Conservation (phyloP, 2,113 vertebrate genomes). For the Geothlypis trichas region DNA sequence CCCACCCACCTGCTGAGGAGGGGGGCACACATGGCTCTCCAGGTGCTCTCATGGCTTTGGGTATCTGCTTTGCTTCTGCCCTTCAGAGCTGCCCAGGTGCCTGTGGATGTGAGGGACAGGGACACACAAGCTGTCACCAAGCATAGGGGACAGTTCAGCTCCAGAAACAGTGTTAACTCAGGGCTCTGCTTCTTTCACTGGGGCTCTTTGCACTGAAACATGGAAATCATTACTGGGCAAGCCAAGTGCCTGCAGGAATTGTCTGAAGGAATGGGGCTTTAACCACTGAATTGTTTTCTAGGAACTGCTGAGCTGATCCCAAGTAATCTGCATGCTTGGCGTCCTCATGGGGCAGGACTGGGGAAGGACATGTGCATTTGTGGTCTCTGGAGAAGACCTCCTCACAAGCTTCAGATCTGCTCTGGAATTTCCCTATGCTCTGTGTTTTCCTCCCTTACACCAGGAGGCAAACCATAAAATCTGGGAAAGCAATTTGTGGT, state of each 20-base stretch:
- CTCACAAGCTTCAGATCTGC: not conserved
- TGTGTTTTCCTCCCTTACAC: not conserved
- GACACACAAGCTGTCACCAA: not conserved
- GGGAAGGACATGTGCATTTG: not conserved
- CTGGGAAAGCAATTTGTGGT: not conserved
- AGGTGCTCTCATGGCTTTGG: too few species aligned
- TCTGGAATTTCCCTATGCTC: not conserved
- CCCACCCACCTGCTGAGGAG: not conserved
- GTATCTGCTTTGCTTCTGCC: not conserved
- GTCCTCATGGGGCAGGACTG: not conserved
- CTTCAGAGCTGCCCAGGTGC: not conserved
- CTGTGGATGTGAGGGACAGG: not conserved
- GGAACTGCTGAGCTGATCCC: not conserved
- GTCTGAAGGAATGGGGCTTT: not conserved
- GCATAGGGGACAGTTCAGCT: not conserved
- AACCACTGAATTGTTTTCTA: not conserved
- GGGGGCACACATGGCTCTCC: not conserved
- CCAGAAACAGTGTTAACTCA: accelerated
- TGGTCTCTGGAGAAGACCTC: not conserved
- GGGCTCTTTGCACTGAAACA: not conserved
- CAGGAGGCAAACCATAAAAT: not conserved
- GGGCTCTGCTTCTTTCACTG: accelerated
- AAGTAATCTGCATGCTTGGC: not conserved
- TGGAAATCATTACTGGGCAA: not conserved
- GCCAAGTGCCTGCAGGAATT: not conserved